Base-by-base conservation (phyloP, 2,113 vertebrate genomes). In the Bothrops jararaca region DNA sequence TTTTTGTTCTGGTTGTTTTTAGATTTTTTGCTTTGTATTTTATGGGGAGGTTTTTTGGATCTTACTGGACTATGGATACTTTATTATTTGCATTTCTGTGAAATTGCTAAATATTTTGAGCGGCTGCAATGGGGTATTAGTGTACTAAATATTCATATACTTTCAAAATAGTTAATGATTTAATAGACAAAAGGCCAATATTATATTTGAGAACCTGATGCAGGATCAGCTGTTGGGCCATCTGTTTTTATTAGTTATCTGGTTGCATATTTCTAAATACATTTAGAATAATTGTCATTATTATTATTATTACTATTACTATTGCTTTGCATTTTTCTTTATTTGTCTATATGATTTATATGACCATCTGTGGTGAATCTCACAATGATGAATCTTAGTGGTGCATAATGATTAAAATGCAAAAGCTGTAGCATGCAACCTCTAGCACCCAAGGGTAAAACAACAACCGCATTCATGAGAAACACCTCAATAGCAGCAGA, bases 151-250 rank as follows among this genome's bases (percentile, higher is more conserved):
- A 34, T 34, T 18, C 58, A 93, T 88, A 52, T 60, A 69, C 45
- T 53, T 94, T 95, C 64, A 50, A 91, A 91, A 91, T 86, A 88
- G 12, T 6, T 90, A 85, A 87, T 39, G 85, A 53, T 50, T 88
- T 54, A 56, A 92, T 69, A 29, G 50, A 45, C 92, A 23, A 91
- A 92, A 92, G 53, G 10, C 23, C 3, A n/a, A 45, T 57, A 10
- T 54, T 89, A 5, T 57, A 54, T 42, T 3, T 58, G 23, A 60
- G 22, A 23, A 34, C n/a, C 53, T 22, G 11, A 9, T 88, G 53
- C n/a, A 88, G 18, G 23, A 89, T 89, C 24, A 15, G 54, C 4
- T 42, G 54, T 34, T 69, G 45, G 18, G 24, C 58, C 45, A 69
- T 64, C 26, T 50, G 29, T 52, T 69, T 52, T 69, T 90, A 1